Evolutionary conservation across 2,888 invertebrate species (phyloP), one percentile per base, ranked within the genome.

Genomic region (Mythimna lalbum): DNA sequence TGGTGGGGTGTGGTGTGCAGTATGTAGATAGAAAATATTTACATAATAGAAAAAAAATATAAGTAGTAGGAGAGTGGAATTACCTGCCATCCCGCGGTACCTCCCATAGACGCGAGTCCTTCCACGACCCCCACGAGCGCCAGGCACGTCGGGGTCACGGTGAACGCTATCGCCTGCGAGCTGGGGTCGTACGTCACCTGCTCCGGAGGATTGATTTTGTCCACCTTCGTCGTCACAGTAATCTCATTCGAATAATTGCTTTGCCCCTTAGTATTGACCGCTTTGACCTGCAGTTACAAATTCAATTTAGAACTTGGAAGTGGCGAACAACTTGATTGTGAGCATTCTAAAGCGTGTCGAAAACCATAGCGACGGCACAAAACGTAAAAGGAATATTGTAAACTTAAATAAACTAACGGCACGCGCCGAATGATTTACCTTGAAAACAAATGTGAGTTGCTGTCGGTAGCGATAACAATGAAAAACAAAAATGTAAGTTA

Each of bases 191-290:
- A 98, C 39, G 97, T 98, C 33, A 98, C 98, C 78, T 98, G 97
- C 80, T 98, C 96, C 0, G 98, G 98, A 0, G 97, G 95, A 1
- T 98, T 98, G 64, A 99, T 98, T 88, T 97, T 97, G 82, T 98
- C 98, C 23, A 99, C 98, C 85, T 98, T 97, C 0, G 99, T 99
- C 6, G 97, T 97, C 53, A 97, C 97, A 1, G 97, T 96, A 59
- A 98, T 97, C 90, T 98, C 98, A 86, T 98, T 98, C 0, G 99
- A 99, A 88, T 97, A 98, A 81, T 98, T 98, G 76, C 98, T 98
- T 82, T 97, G 97, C 21, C 98, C 98, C 92, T 98, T 98, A 0
- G 98, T 98, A 89, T 99, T 99, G 78, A 98, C 96, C 0, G 98
- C 98, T 93, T 98, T 98, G 73, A 98, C 97, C 97, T 97, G 91